Evolutionary conservation across 92 coral and sea anemone genomes (phyloP).

Genomic region (Galaxea fascicularis): DNA sequence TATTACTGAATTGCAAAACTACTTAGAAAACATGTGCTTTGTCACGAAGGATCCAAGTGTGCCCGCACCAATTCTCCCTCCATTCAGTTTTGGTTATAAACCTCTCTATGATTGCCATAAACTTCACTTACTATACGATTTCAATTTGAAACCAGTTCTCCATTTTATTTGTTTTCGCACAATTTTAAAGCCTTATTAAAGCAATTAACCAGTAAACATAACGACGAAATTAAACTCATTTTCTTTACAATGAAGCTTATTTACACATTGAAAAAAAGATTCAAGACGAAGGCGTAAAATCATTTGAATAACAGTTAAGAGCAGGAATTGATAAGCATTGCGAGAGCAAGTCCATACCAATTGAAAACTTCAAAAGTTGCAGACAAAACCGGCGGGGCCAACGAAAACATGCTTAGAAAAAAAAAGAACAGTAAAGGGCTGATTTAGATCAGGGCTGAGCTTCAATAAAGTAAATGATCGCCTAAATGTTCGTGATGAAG

Average conservation of each 20-base stretch:
- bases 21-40: background rate
- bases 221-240: constrained; percentile 12
- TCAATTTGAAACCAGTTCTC: background rate
- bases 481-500: background rate
- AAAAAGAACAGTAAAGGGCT: too few species aligned
- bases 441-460: background rate
- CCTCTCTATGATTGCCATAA: background rate
- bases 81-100: too few species aligned
- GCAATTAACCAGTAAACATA: constrained; percentile 48
- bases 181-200: constrained; percentile 42
- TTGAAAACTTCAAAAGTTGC: too few species aligned
- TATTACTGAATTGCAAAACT: background rate
- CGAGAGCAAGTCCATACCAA: too few species aligned
- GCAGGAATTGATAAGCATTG: background rate
- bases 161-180: constrained; percentile 16
- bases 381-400: too few species aligned
- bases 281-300: background rate
- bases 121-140: too few species aligned
- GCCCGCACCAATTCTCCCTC: background rate
- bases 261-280: background rate
- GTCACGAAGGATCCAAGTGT: background rate
- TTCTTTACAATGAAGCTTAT: constrained; percentile 25
- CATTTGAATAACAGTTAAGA: background rate
- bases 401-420: background rate
- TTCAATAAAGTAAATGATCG: background rate